phyloP scores from a whole-genome alignment of 1,140 invertebrate genomes.

The Monomorium pharaonis region DNA sequence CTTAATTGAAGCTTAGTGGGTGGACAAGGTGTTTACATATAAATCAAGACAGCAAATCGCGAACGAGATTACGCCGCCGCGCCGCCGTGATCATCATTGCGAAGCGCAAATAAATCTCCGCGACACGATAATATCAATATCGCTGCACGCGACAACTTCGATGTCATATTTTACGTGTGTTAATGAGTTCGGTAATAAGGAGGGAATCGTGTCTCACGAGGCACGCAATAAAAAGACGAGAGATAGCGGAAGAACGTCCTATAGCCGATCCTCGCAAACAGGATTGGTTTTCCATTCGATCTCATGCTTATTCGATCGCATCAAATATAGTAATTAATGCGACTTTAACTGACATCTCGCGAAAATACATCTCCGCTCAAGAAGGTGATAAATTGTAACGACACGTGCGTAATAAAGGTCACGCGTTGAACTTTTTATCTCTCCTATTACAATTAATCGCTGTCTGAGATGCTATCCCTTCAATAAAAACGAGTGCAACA shows the following conservation, averaged over 20 bases:
- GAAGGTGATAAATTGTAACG: conserved; percentile 24
- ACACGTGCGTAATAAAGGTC: background rate
- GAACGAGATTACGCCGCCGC: conserved; percentile 48
- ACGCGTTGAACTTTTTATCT: background rate
- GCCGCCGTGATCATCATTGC: conserved; percentile 5
- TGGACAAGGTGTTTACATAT: conserved; percentile 76
- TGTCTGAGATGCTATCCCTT: background rate
- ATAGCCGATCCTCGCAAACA: conserved; percentile 6
- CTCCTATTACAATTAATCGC: background rate
- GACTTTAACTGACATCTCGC: background rate
- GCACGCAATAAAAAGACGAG: background rate
- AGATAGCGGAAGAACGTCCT: conserved; percentile 10
- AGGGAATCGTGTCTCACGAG: background rate
- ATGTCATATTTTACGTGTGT: conserved; percentile 13
- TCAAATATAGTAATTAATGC: conserved; percentile 24
- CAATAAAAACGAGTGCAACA: background rate
- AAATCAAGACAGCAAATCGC: conserved; percentile 71
- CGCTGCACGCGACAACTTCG: conserved; percentile 10
- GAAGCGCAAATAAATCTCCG: conserved; percentile 56
- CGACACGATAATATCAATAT: conserved; percentile 57
- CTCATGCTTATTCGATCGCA: background rate
- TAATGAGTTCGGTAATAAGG: conserved; percentile 27
- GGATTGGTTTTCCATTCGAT: conserved; percentile 20
- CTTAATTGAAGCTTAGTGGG: conserved; percentile 78
- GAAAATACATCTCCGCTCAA: background rate